Evolutionary conservation across 2,113 vertebrate species (phyloP).

Genomic region (Chaetodon auriga): DNA sequence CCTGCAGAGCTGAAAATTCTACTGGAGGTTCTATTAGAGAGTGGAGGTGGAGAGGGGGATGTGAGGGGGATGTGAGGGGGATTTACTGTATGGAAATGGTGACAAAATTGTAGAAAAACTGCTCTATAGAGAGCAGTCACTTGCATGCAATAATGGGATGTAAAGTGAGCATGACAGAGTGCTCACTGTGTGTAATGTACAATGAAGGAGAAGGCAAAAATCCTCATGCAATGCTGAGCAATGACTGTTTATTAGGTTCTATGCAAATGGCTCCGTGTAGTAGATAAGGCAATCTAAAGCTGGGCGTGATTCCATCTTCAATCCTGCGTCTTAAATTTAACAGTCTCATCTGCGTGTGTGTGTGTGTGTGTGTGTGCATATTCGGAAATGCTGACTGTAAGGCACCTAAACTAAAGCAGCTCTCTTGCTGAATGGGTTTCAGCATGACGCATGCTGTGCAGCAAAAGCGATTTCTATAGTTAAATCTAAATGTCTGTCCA

Average conservation of each 20-base stretch:
- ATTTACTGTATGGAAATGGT: slow-evolving; percentile 5
- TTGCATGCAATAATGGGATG: slow-evolving; percentile 36
- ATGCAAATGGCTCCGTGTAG: slow-evolving; percentile 3
- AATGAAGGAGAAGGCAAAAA: slow-evolving; percentile 28
- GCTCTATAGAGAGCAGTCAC: slow-evolving; percentile 18
- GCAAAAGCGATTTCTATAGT: slow-evolving; percentile 2
- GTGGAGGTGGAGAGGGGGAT: background rate
- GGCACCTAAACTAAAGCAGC: background rate
- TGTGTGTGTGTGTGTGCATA: slow-evolving; percentile 11
- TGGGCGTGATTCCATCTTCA: slow-evolving; percentile 26
- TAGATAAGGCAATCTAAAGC: slow-evolving; percentile 23
- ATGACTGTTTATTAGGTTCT: slow-evolving; percentile 16
- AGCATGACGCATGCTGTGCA: slow-evolving; percentile 1
- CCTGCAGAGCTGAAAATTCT: slow-evolving; percentile 20
- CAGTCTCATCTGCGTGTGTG: slow-evolving; percentile 25
- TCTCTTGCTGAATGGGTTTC: background rate
- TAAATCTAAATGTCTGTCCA: slow-evolving; percentile 6
- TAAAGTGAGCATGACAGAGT: background rate
- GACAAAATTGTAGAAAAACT: slow-evolving; percentile 8
- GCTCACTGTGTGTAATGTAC: slow-evolving; percentile 11
- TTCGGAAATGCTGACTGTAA: background rate
- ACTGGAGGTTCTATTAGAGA: slow-evolving; percentile 19
- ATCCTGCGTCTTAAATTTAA: slow-evolving; percentile 5
- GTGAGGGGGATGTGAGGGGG: slow-evolving; percentile 8
- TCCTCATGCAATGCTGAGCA: slow-evolving; percentile 23